These are phyloP conservation scores for Salvelinus namaycush DNA, from an alignment of 2,113 vertebrate species.

Conservation along the genomic window DNA sequence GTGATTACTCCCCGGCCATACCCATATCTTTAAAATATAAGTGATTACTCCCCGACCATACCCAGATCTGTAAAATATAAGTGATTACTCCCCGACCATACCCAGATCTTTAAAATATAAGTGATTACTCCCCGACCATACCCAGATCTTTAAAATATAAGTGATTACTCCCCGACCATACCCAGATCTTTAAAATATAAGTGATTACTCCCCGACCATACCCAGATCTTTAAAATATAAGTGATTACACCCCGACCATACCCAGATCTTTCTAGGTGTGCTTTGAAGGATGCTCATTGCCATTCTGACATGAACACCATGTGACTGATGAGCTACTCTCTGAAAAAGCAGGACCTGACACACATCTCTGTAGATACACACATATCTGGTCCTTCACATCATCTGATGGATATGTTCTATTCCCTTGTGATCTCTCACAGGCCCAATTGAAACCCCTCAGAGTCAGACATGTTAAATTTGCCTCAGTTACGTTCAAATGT, in stretches of 20 bases:
- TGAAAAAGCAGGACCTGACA: background rate
- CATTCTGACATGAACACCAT: slow-evolving; percentile 7
- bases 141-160: background rate
- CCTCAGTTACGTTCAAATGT: slow-evolving; percentile 19
- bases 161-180: background rate
- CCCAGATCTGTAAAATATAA: background rate
- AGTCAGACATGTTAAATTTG: background rate
- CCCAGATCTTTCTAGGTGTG: too few relatives aligned
- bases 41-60: background rate
- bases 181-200: background rate
- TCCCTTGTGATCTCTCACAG: too few relatives aligned
- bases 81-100: background rate
- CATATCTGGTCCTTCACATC: background rate
- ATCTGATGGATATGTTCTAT: too few relatives aligned
- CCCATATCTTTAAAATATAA: background rate
- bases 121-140: background rate
- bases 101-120: background rate
- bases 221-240: background rate
- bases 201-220: background rate
- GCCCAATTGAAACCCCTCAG: too few relatives aligned
- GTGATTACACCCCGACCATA: background rate
- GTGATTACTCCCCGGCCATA: background rate
- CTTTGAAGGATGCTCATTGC: background rate
- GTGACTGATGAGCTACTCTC: slow-evolving; percentile 7
- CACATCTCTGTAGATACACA: background rate